Evolutionary conservation across 1,140 invertebrate species (phyloP).

Genomic region (Aphelinus atriplicis): DNA sequence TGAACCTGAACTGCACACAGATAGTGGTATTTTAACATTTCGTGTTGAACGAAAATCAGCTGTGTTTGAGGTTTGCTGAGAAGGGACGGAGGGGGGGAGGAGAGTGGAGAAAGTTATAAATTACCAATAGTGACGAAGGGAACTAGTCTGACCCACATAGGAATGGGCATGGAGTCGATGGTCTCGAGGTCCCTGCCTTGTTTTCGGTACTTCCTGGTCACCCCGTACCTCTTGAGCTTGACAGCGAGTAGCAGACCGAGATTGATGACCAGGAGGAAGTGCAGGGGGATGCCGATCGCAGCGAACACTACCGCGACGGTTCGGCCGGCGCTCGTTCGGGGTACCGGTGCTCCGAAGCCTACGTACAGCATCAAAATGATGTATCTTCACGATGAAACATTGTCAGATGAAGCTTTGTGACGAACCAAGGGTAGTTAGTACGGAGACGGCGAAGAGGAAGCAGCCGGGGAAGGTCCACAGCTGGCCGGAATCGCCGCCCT

Average conservation of each 20-base stretch:
- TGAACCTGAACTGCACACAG: no score
- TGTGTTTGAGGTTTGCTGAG: no score
- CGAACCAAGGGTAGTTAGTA: slow-evolving; percentile 72
- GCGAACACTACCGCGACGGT: slow-evolving; percentile 70
- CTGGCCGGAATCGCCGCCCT: slow-evolving; percentile 64
- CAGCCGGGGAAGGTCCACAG: slow-evolving; percentile 74
- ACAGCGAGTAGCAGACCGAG: slow-evolving; percentile 69
- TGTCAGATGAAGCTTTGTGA: no score
- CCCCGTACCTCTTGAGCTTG: slow-evolving; percentile 63
- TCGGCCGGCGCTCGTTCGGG: slow-evolving; percentile 69
- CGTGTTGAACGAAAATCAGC: no score
- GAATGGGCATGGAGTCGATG: slow-evolving; percentile 47
- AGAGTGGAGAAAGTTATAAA: background rate
- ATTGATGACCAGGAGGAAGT: slow-evolving; percentile 73
- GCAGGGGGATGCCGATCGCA: slow-evolving; percentile 70
- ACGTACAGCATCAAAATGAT: background rate
- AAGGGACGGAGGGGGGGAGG: no score
- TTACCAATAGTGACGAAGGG: slow-evolving; percentile 57
- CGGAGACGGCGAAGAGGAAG: slow-evolving; percentile 69
- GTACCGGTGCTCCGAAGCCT: slow-evolving; percentile 74
- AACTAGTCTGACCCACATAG: slow-evolving; percentile 56
- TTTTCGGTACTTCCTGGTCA: slow-evolving; percentile 46
- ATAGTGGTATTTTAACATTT: no score
- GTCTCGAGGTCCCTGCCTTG: slow-evolving; percentile 47
- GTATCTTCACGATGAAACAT: background rate